A percentile compares a stretch with the other conserved stretches of the same genome.
Evolutionary conservation across 2,113 vertebrate species (phyloP).

Genomic region (Otis tarda): DNA sequence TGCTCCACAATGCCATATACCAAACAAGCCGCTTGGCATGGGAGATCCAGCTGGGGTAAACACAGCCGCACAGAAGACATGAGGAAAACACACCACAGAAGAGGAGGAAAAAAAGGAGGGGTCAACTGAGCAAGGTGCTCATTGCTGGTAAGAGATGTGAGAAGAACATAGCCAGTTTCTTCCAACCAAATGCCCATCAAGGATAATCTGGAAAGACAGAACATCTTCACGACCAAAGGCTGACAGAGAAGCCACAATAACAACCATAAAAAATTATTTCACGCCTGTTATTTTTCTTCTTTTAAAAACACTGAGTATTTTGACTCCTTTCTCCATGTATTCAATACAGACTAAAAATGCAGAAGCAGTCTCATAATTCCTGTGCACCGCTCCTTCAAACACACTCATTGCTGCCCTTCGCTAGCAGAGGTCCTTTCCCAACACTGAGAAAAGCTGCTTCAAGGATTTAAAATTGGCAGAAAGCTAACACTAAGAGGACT

Average conservation of each 20-base stretch:
- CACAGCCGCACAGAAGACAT: background rate
- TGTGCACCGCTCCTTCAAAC: rapidly evolving
- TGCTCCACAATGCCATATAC: background rate
- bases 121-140: background rate
- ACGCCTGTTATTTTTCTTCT: background rate
- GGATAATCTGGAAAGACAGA: background rate
- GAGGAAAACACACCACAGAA: background rate
- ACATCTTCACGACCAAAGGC: background rate
- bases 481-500: background rate
- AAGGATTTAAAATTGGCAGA: background rate
- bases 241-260: background rate
- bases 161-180: rapidly evolving
- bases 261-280: background rate
- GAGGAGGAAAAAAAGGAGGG: rapidly evolving
- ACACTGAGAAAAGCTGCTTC: background rate
- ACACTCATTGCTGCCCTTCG: rapidly evolving
- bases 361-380: background rate
- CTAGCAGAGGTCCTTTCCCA: background rate
- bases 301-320: background rate
- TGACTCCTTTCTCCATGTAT: background rate
- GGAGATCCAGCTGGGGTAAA: background rate
- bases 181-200: background rate
- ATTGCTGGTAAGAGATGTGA: background rate
- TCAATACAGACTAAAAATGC: background rate
- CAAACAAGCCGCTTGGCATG: rapidly evolving